Base-by-base conservation (phyloP, 2,888 invertebrate genomes). In the Lithophane leautieri region DNA sequence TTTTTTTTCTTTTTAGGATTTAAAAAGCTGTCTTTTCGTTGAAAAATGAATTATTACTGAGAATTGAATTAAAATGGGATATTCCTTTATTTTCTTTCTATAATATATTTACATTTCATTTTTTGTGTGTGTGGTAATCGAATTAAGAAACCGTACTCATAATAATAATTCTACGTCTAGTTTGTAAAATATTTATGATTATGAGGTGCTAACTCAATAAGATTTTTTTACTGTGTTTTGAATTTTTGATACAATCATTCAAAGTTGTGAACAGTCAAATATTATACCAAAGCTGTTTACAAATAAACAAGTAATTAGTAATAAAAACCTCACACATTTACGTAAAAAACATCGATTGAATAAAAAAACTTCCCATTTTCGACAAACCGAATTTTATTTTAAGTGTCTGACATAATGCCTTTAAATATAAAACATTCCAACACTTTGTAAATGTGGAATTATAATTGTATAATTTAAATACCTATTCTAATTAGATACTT, bases 381-480 rank as follows among this genome's bases (percentile, higher is more conserved):
- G 19, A 9, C 34, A 60, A 61, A 65, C 22, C 50, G 0, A 44
- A n/a, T n/a, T 63, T 16, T 56, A 58, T 83, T 68, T 67, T 28
- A 25, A 65, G 22, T 22, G 2, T 60, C 56, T 68, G 73, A 79
- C 60, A 63, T 58, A 69, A 50, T 50, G 8, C 3, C n/a, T 40
- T 61, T 6, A 67, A 73, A 70, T 76, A 73, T 61, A 73, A 69
- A 62, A 69, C 44, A 81, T 85, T 62, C 68, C 73, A 62, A 60
- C 42, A 28, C 54, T 67, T 2, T 28, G 14, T 70, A 50, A 70
- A 67, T 70, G 60, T 70, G 44, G 16, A 52, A 62, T 50, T 28
- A 68, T 14, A 22, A 56, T 78, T 44, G 4, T 67, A 47, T 68
- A 70, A 47, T 58, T 63, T 52, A 61, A 73, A 71, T 70, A 0